Evolutionary conservation across 2,797 vertebrate genomes (phyloP).

Genomic region (Gadopsis bispinosus): DNA sequence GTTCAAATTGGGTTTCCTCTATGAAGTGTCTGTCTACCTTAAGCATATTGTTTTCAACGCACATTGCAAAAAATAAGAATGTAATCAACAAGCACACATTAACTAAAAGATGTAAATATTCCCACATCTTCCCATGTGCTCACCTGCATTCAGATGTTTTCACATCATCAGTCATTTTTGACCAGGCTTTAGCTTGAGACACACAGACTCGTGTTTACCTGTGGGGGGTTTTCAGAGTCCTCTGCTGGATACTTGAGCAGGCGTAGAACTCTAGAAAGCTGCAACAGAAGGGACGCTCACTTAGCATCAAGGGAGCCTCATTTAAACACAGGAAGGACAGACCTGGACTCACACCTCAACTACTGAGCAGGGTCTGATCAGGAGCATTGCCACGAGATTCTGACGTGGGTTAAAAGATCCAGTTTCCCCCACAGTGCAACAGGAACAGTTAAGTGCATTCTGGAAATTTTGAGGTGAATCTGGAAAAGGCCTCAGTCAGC

Average conservation of each 20-base stretch:
- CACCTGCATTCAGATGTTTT: background rate
- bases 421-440: constrained; percentile 6
- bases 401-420: background rate
- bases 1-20: background rate
- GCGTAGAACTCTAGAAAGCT: constrained; percentile 94
- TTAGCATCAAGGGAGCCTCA: background rate
- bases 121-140: background rate
- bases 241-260: constrained; percentile 92
- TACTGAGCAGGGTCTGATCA: background rate
- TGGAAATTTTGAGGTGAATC: background rate
- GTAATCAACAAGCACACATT: background rate
- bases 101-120: background rate
- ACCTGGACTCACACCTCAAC: background rate
- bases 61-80: background rate
- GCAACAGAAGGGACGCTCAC: constrained; percentile 25
- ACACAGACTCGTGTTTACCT: constrained; percentile 70
- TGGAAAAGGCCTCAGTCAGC: background rate
- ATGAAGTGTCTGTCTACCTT: background rate
- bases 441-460: background rate
- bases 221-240: constrained; percentile 84
- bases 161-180: background rate
- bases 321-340: background rate
- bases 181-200: background rate
- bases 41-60: background rate
- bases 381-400: background rate